Percentiles rank a stretch among this genome's conserved stretches.
phyloP scores from a whole-genome alignment of 2,888 invertebrate species.

The Crioceris asparagi region DNA sequence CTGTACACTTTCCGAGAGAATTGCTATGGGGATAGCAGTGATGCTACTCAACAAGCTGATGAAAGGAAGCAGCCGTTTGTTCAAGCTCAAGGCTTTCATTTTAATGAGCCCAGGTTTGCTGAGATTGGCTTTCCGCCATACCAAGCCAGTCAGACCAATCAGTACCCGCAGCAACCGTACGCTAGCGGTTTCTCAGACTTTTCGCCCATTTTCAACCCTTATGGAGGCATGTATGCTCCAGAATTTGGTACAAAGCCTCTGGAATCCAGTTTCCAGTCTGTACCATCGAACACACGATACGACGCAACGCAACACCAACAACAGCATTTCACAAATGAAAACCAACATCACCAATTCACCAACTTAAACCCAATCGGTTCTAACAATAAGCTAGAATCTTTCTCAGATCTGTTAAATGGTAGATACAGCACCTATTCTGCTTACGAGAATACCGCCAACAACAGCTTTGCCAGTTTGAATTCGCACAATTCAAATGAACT shows the following conservation, averaged over 20 bases:
- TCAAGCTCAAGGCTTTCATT: conserved; percentile 29
- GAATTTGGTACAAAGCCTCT: conserved; percentile 24
- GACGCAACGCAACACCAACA: conserved; percentile 39
- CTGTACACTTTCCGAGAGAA: conserved; percentile 51
- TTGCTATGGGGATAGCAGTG: conserved; percentile 46
- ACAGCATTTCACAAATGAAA: conserved; percentile 35
- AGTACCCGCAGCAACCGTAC: conserved; percentile 30
- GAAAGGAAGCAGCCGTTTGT: conserved; percentile 12
- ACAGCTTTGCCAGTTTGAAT: not conserved
- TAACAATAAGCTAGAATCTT: conserved; percentile 60
- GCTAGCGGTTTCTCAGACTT: conserved; percentile 32
- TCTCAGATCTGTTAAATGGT: conserved; percentile 51
- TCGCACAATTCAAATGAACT: not conserved
- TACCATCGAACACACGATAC: conserved; percentile 40
- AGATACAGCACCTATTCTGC: conserved; percentile 42
- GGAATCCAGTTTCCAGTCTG: conserved; percentile 38
- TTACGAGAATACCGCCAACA: conserved; percentile 33
- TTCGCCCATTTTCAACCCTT: conserved; percentile 40
- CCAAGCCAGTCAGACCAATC: conserved; percentile 24
- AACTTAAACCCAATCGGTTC: conserved; percentile 56
- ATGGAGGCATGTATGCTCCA: conserved; percentile 33
- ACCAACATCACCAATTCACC: conserved; percentile 52
- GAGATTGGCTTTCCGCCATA: conserved; percentile 23
- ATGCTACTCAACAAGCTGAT: conserved; percentile 10
- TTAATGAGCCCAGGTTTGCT: conserved; percentile 33